Percentiles rank a stretch among this genome's conserved stretches.
Conservation (phyloP, 1,140 invertebrate genomes). For the Campoletis sonorensis region DNA sequence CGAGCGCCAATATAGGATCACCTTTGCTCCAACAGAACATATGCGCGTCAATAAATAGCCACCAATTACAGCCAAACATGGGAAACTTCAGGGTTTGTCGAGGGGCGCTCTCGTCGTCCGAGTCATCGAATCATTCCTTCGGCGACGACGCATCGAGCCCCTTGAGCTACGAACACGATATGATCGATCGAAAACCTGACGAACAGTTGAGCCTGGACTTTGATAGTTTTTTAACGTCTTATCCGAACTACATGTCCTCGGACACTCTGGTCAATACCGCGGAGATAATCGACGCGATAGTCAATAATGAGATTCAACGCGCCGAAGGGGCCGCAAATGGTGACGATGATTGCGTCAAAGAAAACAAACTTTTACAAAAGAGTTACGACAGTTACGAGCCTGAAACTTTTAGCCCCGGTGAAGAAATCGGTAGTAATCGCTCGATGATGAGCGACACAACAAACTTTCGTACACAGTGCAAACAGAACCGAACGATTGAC, state of each 20-base stretch:
- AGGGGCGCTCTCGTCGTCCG: slow-evolving; percentile 57
- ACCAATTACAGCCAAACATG: slow-evolving; percentile 49
- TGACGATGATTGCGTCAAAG: slow-evolving; percentile 46
- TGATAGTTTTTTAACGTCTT: slow-evolving; percentile 51
- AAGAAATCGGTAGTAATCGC: neutral
- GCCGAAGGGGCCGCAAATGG: slow-evolving; percentile 59
- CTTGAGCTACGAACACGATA: slow-evolving; percentile 50
- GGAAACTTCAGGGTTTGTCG: slow-evolving; percentile 49
- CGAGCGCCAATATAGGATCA: slow-evolving; percentile 43
- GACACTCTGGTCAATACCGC: slow-evolving; percentile 56
- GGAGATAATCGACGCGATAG: slow-evolving; percentile 51
- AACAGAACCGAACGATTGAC: neutral
- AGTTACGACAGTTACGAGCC: neutral
- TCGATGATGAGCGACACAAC: slow-evolving; percentile 24
- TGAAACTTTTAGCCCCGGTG: neutral
- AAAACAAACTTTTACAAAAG: slow-evolving; percentile 9
- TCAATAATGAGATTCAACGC: slow-evolving; percentile 57
- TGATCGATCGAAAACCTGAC: slow-evolving; percentile 51
- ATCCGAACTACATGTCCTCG: slow-evolving; percentile 51
- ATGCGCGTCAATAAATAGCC: no score
- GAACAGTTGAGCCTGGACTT: slow-evolving; percentile 56
- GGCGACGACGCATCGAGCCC: slow-evolving; percentile 63
- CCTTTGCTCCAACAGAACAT: slow-evolving; percentile 52
- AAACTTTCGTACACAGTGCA: neutral
- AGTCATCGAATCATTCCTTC: slow-evolving; percentile 64